These are phyloP conservation scores for Pelobates cultripes DNA, from an alignment of 2,797 vertebrate species.

Conservation along the genomic window DNA sequence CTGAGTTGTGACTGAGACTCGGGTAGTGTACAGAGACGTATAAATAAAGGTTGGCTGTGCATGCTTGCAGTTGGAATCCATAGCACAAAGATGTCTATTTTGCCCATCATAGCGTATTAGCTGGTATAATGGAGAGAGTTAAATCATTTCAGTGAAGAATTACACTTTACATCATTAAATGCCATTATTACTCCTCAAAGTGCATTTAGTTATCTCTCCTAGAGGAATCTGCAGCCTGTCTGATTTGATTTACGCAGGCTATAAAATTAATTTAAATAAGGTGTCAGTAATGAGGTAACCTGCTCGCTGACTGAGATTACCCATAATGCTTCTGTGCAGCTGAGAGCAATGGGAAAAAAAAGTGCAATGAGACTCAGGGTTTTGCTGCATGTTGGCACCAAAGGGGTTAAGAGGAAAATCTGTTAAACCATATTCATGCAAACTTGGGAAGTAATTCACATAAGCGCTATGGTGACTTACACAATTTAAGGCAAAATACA, in stretches of 20 bases:
- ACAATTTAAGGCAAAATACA: no score
- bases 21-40: no score
- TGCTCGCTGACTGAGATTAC: background rate
- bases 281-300: slow-evolving; percentile 28
- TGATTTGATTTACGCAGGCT: slow-evolving; percentile 38
- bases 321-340: background rate
- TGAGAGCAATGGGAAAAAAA: no score
- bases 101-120: no score
- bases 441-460: no score
- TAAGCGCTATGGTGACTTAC: no score
- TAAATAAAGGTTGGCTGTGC: no score
- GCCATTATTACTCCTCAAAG: slow-evolving; percentile 24
- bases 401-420: no score
- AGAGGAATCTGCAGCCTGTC: slow-evolving; percentile 5
- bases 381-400: no score
- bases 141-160: slow-evolving; percentile 23
- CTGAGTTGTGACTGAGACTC: no score
- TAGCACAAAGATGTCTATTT: background rate
- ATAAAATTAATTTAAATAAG: slow-evolving; percentile 35
- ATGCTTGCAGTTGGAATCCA: background rate
- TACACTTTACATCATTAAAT: slow-evolving; percentile 32
- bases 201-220: slow-evolving; percentile 18
- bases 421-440: no score
- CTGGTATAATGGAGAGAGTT: background rate
- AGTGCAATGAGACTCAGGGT: no score